These are phyloP conservation scores for human DNA, from an alignment of 2,113 vertebrate genomes.

Conservation along the genomic window DNA sequence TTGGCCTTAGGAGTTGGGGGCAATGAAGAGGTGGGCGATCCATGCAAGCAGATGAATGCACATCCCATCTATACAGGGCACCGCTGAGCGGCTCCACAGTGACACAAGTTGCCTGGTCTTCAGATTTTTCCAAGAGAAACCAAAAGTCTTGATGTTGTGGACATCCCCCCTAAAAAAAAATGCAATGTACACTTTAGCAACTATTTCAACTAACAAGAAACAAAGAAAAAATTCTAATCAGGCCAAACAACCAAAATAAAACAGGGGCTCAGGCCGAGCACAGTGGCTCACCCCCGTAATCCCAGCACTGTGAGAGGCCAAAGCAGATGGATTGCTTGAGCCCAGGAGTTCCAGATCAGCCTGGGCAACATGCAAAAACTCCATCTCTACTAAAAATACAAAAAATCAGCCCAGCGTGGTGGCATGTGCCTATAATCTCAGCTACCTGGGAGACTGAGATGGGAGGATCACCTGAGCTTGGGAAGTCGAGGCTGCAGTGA, in stretches of 20 bases:
- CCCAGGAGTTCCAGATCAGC: too few relatives aligned
- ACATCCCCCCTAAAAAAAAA: not conserved
- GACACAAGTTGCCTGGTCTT: not conserved
- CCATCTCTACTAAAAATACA: too few relatives aligned
- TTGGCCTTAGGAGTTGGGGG: not conserved
- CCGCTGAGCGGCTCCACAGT: not conserved
- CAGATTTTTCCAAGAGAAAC: not conserved
- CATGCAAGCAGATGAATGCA: not conserved
- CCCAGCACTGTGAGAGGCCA: too few relatives aligned
- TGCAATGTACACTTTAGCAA: not conserved
- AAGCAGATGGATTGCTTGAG: too few relatives aligned
- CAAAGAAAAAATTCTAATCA: not conserved
- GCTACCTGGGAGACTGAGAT: too few relatives aligned
- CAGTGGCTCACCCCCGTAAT: too few relatives aligned
- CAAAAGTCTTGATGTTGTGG: not conserved
- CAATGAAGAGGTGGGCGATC: not conserved
- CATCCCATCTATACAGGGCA: not conserved
- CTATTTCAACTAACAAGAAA: not conserved
- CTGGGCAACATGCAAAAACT: too few relatives aligned
- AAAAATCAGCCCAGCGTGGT: too few relatives aligned
- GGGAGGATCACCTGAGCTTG: too few relatives aligned
- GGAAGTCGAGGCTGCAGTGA: too few relatives aligned
- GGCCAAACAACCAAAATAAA: not conserved
- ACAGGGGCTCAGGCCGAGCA: not conserved
- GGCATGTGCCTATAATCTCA: too few relatives aligned